phyloP scores from a whole-genome alignment of 1,140 invertebrate species.

The Papilio xuthus region DNA sequence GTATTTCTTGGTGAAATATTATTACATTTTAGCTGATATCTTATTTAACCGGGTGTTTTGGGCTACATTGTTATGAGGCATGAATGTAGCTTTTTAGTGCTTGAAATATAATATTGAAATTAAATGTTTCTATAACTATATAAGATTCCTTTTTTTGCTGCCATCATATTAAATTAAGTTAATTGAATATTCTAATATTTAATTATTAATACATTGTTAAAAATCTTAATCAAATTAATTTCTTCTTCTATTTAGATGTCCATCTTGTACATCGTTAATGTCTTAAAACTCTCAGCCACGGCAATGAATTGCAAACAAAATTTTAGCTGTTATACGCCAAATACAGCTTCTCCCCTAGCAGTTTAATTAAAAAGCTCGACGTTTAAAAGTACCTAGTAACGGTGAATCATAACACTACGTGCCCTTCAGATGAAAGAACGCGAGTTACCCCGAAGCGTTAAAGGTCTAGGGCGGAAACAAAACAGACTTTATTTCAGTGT shows the following conservation, averaged over 20 bases:
- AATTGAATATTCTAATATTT: too few species aligned
- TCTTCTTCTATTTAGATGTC: neutral
- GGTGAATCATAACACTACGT: constrained; percentile 35
- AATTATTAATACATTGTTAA: neutral
- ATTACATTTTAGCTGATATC: neutral
- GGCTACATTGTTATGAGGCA: neutral
- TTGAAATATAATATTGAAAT: too few species aligned
- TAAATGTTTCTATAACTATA: too few species aligned
- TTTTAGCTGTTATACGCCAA: constrained; percentile 9
- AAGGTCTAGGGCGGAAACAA: constrained; percentile 32
- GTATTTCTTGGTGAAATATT: neutral
- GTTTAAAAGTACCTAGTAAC: constrained; percentile 26
- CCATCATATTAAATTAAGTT: too few species aligned
- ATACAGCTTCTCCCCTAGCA: neutral
- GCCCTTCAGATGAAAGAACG: constrained; percentile 35
- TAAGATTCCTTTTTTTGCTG: too few species aligned
- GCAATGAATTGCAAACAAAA: neutral
- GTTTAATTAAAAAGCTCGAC: constrained; percentile 37
- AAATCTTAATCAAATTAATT: constrained; percentile 9
- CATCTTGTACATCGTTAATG: neutral
- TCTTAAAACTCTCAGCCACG: neutral
- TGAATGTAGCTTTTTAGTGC: too few species aligned
- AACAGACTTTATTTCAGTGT: constrained; percentile 25
- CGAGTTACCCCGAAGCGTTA: constrained; percentile 28
- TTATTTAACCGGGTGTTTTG: neutral